Conservation (phyloP, 2,797 vertebrate species). For the Halcyon leucocephala region DNA sequence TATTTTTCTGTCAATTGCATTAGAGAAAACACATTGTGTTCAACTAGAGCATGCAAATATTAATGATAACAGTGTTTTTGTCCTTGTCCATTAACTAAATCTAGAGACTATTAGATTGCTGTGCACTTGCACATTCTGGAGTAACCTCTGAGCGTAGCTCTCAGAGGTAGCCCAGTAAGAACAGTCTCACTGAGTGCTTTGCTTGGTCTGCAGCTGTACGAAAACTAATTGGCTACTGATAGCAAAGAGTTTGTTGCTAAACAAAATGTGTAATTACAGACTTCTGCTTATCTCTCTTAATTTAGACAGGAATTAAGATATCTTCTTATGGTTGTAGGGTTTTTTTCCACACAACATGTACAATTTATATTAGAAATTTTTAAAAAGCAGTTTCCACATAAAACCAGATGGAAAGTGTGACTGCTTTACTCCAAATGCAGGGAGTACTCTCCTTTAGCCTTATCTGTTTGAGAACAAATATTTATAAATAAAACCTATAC, state of each 20-base stretch:
- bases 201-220: neutral
- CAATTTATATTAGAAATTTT: neutral
- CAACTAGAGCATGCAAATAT: neutral
- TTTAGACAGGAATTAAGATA: neutral
- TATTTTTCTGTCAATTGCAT: neutral
- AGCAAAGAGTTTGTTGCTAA: neutral
- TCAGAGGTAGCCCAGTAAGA: neutral
- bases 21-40: neutral
- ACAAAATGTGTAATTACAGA: neutral
- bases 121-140: neutral
- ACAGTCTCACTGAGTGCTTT: neutral
- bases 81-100: neutral
- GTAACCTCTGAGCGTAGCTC: neutral
- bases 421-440: neutral
- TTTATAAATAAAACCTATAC: neutral
- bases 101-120: neutral
- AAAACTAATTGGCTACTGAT: neutral
- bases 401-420: neutral
- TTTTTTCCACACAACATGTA: neutral
- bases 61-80: neutral
- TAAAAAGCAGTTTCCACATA: accelerated
- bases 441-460: neutral
- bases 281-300: neutral
- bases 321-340: neutral
- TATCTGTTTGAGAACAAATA: neutral